These are phyloP conservation scores for Crotalus tigris DNA, from an alignment of 2,113 vertebrate species.

Conservation along the genomic window DNA sequence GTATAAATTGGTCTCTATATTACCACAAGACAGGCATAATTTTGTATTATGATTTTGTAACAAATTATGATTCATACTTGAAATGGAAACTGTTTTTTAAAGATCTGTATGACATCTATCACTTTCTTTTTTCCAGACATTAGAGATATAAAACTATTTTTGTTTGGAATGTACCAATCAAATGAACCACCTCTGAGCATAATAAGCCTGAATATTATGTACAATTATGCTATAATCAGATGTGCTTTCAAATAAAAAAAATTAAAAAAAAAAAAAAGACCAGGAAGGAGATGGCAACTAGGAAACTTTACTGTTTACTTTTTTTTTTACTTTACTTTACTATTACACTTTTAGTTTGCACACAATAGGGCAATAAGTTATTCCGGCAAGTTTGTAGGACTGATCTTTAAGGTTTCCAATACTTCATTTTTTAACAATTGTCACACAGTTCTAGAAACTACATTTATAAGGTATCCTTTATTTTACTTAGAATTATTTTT, in stretches of 20 bases:
- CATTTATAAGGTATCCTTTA: neutral
- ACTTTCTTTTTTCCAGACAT: constrained; percentile 1
- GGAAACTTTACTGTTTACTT: neutral
- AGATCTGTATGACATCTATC: neutral
- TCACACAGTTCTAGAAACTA: constrained; percentile 9
- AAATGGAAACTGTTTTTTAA: constrained; percentile 25
- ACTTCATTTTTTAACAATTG: constrained; percentile 42
- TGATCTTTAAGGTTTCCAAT: neutral
- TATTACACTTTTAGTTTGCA: neutral
- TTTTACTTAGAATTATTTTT: constrained; percentile 16
- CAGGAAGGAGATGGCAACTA: neutral
- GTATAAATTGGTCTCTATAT: neutral
- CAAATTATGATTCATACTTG: constrained; percentile 1
- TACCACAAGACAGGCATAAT: constrained; percentile 1
- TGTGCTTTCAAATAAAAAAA: neutral
- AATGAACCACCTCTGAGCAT: constrained; percentile 20
- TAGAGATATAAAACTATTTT: constrained; percentile 11
- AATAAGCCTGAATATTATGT: constrained; percentile 25
- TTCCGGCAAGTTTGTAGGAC: neutral
- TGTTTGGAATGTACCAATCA: constrained; percentile 37
- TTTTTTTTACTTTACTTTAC: neutral
- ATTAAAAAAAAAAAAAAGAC: neutral
- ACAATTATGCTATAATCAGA: neutral
- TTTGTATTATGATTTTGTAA: constrained; percentile 6
- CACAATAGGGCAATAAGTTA: neutral